A percentile compares a stretch with the other conserved stretches of the same genome.
These are phyloP conservation scores for Brachynemurus nebulosus DNA, from an alignment of 2,888 invertebrate species.

Conservation along the genomic window DNA sequence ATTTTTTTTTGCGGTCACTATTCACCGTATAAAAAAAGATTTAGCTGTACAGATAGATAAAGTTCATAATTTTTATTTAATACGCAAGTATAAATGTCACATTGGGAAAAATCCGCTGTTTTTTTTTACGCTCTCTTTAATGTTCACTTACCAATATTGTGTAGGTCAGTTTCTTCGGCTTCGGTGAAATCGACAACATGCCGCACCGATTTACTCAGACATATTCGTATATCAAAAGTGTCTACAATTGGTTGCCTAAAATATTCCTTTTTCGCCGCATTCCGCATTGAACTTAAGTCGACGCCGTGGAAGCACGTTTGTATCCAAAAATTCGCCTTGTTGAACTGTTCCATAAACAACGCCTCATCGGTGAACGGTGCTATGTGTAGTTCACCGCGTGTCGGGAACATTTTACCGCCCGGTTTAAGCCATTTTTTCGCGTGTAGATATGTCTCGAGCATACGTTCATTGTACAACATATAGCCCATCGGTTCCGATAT, in stretches of 20 bases:
- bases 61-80: no score
- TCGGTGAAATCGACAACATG: constrained; percentile 89
- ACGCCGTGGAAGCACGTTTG: constrained; percentile 97
- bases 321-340: constrained; percentile 99
- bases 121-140: no score
- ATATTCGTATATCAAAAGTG: constrained; percentile 95
- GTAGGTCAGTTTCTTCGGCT: constrained; percentile 86
- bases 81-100: no score
- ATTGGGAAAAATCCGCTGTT: no score
- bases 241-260: constrained; percentile 97
- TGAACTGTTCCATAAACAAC: constrained; percentile 93
- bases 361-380: constrained; percentile 97
- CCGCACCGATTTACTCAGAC: constrained; percentile 85
- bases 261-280: constrained; percentile 92
- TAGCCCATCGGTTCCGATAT: constrained; percentile 99
- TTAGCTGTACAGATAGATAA: no score
- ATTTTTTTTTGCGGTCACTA: no score
- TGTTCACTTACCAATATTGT: constrained; percentile 52
- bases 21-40: no score
- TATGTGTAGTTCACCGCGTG: constrained; percentile 90
- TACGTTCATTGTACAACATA: constrained; percentile 97
- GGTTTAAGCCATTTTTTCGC: constrained; percentile 96
- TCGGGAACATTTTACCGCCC: constrained; percentile 92
- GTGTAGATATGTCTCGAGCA: constrained; percentile 97
- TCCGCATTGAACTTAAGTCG: constrained; percentile 79